Evolutionary conservation across 2,797 vertebrate species (phyloP).

Genomic region (Astyanax mexicanus): DNA sequence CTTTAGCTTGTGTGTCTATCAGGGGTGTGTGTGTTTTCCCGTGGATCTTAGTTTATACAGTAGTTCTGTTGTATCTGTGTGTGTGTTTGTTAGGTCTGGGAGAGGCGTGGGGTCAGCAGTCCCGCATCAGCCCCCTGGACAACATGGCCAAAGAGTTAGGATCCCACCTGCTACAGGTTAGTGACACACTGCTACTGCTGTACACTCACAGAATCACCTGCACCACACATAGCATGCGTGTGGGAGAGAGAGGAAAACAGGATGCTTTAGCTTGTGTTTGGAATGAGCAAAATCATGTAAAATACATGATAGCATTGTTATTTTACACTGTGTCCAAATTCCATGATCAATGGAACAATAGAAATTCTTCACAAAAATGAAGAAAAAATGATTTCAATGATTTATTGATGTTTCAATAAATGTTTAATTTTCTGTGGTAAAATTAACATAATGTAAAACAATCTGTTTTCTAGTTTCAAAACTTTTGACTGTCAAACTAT

Average conservation of each 20-base stretch:
- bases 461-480: too few species aligned
- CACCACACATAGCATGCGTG: too few species aligned
- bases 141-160: constrained; percentile 91
- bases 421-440: too few species aligned
- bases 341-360: too few species aligned
- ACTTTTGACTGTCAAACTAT: too few species aligned
- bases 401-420: too few species aligned
- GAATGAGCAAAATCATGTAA: too few species aligned
- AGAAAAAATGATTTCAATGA: too few species aligned
- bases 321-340: too few species aligned
- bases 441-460: too few species aligned
- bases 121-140: constrained; percentile 84
- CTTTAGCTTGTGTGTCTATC: background rate
- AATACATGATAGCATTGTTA: too few species aligned
- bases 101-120: constrained; percentile 89
- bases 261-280: background rate
- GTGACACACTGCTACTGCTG: background rate
- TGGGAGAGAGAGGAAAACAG: background rate
- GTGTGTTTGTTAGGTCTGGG: constrained; percentile 83
- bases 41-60: background rate
- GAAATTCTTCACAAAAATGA: too few species aligned
- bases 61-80: constrained; percentile 57
- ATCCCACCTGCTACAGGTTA: constrained; percentile 92
- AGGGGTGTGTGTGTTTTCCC: constrained; percentile 21
- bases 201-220: background rate